Evolutionary conservation across 2,888 invertebrate genomes (phyloP).

Genomic region (Serrognathus titanus): DNA sequence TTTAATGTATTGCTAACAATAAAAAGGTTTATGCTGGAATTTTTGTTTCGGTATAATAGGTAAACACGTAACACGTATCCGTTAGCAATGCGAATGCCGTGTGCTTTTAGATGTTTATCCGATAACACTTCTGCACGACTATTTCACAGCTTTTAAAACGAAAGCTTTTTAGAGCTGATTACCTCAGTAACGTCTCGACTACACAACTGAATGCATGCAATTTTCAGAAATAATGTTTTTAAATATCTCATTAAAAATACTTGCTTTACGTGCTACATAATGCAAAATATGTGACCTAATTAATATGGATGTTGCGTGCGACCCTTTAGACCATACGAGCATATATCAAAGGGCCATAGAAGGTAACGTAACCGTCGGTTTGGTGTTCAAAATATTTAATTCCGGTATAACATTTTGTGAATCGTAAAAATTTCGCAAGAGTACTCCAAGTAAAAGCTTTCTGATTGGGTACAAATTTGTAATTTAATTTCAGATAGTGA

Average conservation of each 20-base stretch:
- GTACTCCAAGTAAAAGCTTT: not conserved
- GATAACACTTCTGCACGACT: slow-evolving; percentile 34
- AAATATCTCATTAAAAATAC: slow-evolving; percentile 1
- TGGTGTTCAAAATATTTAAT: not conserved
- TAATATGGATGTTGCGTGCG: slow-evolving; percentile 29
- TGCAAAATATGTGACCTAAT: slow-evolving; percentile 13
- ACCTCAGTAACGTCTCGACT: slow-evolving; percentile 25
- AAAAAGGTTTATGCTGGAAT: not conserved
- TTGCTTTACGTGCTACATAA: not conserved
- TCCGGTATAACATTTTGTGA: too few species aligned
- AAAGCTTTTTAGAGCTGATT: slow-evolving; percentile 14
- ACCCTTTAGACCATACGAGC: slow-evolving; percentile 55
- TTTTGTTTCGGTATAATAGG: not conserved
- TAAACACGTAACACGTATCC: not conserved
- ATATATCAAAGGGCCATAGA: slow-evolving; percentile 54
- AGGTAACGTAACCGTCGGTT: slow-evolving; percentile 2
- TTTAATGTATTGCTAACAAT: too few species aligned
- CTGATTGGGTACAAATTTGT: not conserved
- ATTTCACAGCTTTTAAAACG: slow-evolving; percentile 13
- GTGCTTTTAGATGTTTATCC: slow-evolving; percentile 37
- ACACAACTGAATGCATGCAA: slow-evolving; percentile 18
- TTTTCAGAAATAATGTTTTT: not conserved
- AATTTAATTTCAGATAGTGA: slow-evolving; percentile 68
- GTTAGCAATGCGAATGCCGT: slow-evolving; percentile 25
- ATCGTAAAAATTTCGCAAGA: too few species aligned